These are phyloP conservation scores for Ectobius pallidus DNA, from an alignment of 2,888 invertebrate genomes.

Conservation along the genomic window DNA sequence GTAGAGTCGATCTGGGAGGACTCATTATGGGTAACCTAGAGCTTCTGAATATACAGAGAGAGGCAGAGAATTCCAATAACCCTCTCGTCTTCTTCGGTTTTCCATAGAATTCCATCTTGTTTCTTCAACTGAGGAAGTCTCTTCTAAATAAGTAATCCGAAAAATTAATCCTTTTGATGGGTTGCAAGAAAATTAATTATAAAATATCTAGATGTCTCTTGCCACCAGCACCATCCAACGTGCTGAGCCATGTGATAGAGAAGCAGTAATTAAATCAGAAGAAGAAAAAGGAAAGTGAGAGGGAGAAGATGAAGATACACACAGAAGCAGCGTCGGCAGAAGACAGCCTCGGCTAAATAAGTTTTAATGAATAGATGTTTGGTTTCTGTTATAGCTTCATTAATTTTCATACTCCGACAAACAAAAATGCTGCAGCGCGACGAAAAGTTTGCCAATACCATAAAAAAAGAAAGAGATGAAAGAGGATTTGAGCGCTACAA, in stretches of 20 bases:
- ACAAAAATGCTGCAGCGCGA: not conserved
- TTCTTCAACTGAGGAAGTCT: not conserved
- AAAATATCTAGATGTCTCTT: not conserved
- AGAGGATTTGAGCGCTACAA: not conserved
- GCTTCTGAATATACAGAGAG: no score
- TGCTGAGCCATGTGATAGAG: not conserved
- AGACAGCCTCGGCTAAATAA: no score
- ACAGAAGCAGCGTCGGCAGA: not conserved
- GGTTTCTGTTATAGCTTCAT: conserved; percentile 6
- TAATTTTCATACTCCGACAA: not conserved
- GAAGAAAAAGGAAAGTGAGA: not conserved
- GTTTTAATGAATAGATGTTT: conserved; percentile 10
- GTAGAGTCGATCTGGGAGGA: no score
- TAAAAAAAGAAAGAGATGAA: no score
- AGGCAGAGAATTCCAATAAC: no score
- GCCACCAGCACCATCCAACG: not conserved
- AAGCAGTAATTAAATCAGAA: conserved; percentile 1
- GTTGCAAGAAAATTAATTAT: conserved; percentile 13
- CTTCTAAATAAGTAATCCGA: not conserved
- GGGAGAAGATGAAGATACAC: not conserved
- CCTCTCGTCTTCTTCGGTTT: no score
- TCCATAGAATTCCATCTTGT: not conserved
- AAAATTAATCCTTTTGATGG: not conserved
- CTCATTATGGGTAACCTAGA: no score
- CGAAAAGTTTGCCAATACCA: not conserved